These are phyloP conservation scores for Andricus curvator DNA, from an alignment of 2,888 invertebrate genomes.

Conservation along the genomic window DNA sequence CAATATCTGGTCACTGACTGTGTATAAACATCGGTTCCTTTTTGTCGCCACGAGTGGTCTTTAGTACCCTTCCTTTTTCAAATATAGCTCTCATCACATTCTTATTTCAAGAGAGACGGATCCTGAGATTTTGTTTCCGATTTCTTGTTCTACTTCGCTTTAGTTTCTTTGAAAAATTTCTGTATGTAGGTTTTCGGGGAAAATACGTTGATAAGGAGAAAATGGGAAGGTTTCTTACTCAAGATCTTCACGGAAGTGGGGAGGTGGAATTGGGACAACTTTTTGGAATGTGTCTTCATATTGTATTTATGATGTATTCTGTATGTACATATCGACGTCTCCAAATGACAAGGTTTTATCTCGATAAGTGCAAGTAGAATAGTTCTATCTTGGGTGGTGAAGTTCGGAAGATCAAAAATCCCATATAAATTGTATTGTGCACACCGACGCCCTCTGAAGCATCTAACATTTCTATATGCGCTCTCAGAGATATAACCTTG, in stretches of 20 bases:
- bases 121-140: conserved; percentile 24
- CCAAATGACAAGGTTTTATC: too few relatives aligned
- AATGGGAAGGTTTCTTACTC: neutral
- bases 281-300: neutral
- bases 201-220: conserved; percentile 5
- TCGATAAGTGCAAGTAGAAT: too few relatives aligned
- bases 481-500: too few relatives aligned
- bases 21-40: conserved; percentile 1
- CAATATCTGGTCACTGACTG: neutral
- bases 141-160: neutral
- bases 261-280: neutral
- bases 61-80: neutral
- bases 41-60: conserved; percentile 12
- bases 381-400: too few relatives aligned
- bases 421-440: too few relatives aligned
- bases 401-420: too few relatives aligned
- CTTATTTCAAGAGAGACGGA: neutral
- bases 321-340: too few relatives aligned
- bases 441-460: too few relatives aligned
- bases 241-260: conserved; percentile 8
- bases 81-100: conserved; percentile 6
- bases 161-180: conserved; percentile 6
- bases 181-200: neutral
- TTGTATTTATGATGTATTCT: neutral
- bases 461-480: too few relatives aligned